Evolutionary conservation across 53 echinoderm and acorn worm genomes (phyloP).

Genomic region (Holothuria leucospilota): DNA sequence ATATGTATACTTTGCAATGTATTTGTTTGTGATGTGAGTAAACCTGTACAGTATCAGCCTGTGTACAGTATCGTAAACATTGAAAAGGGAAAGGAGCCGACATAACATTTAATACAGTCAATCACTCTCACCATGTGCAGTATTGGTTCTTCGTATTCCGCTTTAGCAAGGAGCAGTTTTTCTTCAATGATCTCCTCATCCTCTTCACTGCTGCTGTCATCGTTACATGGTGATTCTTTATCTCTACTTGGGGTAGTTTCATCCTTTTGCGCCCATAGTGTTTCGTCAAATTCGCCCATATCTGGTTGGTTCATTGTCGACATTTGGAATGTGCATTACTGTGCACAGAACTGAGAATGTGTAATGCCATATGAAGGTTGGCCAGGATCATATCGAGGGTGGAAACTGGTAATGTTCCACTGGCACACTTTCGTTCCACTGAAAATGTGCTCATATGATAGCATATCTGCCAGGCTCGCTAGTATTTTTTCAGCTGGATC

Average conservation of each 20-base stretch:
- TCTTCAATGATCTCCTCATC: slow-evolving; percentile 12
- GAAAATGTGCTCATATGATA: neutral
- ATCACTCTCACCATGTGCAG: slow-evolving; percentile 1
- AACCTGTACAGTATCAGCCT: too few relatives aligned
- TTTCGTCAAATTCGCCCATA: neutral
- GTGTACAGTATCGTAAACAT: too few relatives aligned
- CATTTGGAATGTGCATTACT: slow-evolving; percentile 31
- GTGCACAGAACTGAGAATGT: slow-evolving; percentile 2
- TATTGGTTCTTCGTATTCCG: neutral
- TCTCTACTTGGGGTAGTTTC: neutral
- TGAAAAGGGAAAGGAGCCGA: too few relatives aligned
- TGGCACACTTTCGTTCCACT: neutral
- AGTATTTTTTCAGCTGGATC: neutral
- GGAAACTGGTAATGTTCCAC: slow-evolving; percentile 14
- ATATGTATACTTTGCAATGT: too few relatives aligned
- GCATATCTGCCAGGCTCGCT: neutral
- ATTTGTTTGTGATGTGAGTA: too few relatives aligned
- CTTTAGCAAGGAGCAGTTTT: slow-evolving; percentile 6
- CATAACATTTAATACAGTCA: too few relatives aligned
- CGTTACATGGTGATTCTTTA: neutral
- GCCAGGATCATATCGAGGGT: neutral
- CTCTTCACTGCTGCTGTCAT: neutral
- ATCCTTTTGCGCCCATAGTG: slow-evolving; percentile 8
- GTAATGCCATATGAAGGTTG: slow-evolving; percentile 9
- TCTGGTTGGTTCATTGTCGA: neutral